Percentiles rank a stretch among this genome's conserved stretches.
phyloP scores from a whole-genome alignment of 2,797 vertebrate species.

The Lates japonicus region DNA sequence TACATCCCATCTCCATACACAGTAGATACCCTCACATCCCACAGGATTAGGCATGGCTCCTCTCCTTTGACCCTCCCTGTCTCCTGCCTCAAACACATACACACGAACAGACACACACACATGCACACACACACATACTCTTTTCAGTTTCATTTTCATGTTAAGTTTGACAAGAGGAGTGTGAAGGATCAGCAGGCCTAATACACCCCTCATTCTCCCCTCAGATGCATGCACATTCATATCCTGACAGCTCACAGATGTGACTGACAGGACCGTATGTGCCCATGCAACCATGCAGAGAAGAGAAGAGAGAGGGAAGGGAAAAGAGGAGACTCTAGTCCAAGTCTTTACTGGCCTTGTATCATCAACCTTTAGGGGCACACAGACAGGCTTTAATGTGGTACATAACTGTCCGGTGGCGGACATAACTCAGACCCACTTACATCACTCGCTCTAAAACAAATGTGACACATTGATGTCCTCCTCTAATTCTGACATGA shows the following conservation, averaged over 20 bases:
- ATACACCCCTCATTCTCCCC: conserved; percentile 70
- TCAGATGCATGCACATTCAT: conserved; percentile 72
- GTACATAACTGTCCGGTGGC: conserved; percentile 53
- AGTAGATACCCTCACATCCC: conserved; percentile 83
- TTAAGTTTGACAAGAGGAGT: conserved; percentile 83
- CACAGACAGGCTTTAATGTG: conserved; percentile 16
- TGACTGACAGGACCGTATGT: conserved; percentile 82
- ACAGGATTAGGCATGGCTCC: conserved; percentile 84
- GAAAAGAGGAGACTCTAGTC: conserved; percentile 13
- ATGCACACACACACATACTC: conserved; percentile 34
- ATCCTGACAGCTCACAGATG: conserved; percentile 83
- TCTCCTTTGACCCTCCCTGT: conserved; percentile 80
- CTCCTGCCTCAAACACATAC: conserved; percentile 30
- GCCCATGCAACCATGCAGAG: conserved; percentile 72
- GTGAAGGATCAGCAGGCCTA: conserved; percentile 83
- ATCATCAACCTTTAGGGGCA: conserved; percentile 52
- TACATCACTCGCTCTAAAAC: conserved; percentile 63
- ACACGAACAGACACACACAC: conserved; percentile 33
- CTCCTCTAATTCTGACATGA: conserved; percentile 64
- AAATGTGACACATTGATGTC: conserved; percentile 71
- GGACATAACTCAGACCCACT: conserved; percentile 64
- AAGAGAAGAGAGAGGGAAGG: conserved; percentile 32
- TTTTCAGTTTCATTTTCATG: conserved; percentile 78
- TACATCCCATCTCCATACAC: conserved; percentile 83
- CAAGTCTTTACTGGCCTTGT: conserved; percentile 37